These are phyloP conservation scores for Andricus curvator DNA, from an alignment of 2,888 invertebrate species.

Conservation along the genomic window DNA sequence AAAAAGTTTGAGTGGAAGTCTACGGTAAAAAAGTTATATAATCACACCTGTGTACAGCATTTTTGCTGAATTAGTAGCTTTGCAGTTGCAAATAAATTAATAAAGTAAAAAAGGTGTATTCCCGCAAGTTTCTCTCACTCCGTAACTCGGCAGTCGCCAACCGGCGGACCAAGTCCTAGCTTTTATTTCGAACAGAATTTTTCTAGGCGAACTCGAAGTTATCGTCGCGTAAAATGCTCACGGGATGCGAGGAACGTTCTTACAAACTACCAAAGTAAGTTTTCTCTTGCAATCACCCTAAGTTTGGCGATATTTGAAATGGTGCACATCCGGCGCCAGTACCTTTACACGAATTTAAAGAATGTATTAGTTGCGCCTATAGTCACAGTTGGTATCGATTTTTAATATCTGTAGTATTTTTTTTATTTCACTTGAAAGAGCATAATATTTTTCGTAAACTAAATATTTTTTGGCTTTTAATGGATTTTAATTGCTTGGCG, in stretches of 20 bases:
- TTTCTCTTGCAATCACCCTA: constrained; percentile 52
- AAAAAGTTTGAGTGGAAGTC: background rate
- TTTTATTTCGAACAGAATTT: constrained; percentile 42
- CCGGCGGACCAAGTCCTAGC: constrained; percentile 24
- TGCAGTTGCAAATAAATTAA: constrained; percentile 19
- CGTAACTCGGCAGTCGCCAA: constrained; percentile 18
- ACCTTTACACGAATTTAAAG: constrained; percentile 22
- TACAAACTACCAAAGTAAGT: constrained; percentile 47
- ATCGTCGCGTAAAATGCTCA: constrained; percentile 54
- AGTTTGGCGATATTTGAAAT: constrained; percentile 61
- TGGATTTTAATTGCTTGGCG: too few relatives aligned
- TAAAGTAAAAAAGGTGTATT: constrained; percentile 33
- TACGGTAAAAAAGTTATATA: background rate
- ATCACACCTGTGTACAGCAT: background rate
- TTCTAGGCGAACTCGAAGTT: constrained; percentile 51
- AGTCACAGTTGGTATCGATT: background rate
- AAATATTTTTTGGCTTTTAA: too few relatives aligned
- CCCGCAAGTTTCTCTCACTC: constrained; percentile 18
- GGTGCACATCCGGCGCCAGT: constrained; percentile 42
- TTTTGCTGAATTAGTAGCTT: background rate
- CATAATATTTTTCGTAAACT: too few relatives aligned
- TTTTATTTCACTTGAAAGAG: background rate
- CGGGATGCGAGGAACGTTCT: constrained; percentile 43
- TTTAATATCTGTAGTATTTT: background rate
- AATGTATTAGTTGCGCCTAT: constrained; percentile 33